A percentile compares a stretch with the other conserved stretches of the same genome.
Conservation (phyloP, 1,140 invertebrate species). For the Tachypleus tridentatus region DNA sequence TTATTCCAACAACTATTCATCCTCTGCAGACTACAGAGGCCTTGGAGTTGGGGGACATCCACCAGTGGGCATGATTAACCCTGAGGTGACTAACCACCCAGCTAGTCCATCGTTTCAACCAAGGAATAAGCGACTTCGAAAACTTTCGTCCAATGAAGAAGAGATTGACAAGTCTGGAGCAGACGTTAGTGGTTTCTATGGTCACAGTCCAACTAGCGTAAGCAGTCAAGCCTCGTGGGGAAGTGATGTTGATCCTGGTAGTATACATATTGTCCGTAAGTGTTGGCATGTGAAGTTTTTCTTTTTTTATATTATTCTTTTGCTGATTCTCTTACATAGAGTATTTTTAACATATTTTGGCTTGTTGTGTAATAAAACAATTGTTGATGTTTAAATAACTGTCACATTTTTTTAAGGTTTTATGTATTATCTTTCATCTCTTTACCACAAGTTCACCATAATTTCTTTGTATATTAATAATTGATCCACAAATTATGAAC, state of each 20-base stretch:
- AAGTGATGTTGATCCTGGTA: slow-evolving; percentile 44
- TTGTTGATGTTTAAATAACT: too few species aligned
- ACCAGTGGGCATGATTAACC: too few species aligned
- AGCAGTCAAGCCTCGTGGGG: slow-evolving; percentile 44
- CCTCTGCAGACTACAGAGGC: slow-evolving; percentile 46
- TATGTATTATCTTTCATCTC: not conserved
- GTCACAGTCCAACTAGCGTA: slow-evolving; percentile 44
- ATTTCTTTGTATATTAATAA: too few species aligned
- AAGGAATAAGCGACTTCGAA: slow-evolving; percentile 42
- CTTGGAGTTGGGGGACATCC: too few species aligned
- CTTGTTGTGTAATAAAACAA: not conserved
- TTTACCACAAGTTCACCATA: too few species aligned
- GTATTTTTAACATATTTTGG: not conserved
- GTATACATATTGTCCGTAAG: slow-evolving; percentile 11
- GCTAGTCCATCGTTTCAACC: slow-evolving; percentile 38
- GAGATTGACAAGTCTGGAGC: slow-evolving; percentile 33
- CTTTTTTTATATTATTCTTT: not conserved
- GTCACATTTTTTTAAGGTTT: slow-evolving; percentile 18
- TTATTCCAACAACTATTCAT: slow-evolving; percentile 78
- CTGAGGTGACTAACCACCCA: slow-evolving; percentile 7
- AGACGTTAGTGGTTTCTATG: slow-evolving; percentile 37
- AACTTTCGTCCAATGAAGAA: slow-evolving; percentile 46
- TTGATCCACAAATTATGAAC: too few species aligned
- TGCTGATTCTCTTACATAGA: not conserved
- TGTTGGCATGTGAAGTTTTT: not conserved